phyloP scores from a whole-genome alignment of 2,888 invertebrate genomes.

The Plagodis pulveraria region DNA sequence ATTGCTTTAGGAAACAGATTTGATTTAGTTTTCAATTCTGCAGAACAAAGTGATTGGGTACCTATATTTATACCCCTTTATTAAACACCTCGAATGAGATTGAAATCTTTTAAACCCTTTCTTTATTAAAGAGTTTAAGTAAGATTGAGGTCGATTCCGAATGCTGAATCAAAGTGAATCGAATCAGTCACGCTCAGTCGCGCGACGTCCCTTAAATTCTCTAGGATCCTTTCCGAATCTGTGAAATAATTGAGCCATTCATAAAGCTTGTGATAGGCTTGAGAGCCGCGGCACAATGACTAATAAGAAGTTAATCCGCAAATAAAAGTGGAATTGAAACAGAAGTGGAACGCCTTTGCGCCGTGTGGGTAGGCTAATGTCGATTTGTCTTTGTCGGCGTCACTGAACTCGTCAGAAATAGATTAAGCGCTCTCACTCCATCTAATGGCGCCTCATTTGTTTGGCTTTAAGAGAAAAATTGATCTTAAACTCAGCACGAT shows the following conservation, averaged over 20 bases:
- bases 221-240: slow-evolving; percentile 62
- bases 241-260: slow-evolving; percentile 82
- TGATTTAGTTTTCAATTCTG: too few relatives aligned
- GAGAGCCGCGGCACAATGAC: slow-evolving; percentile 76
- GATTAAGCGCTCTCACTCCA: slow-evolving; percentile 85
- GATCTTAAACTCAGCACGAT: slow-evolving; percentile 79
- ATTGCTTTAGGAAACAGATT: too few relatives aligned
- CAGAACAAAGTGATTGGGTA: too few relatives aligned
- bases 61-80: too few relatives aligned
- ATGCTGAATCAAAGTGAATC: slow-evolving; percentile 40
- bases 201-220: slow-evolving; percentile 33
- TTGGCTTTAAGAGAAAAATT: slow-evolving; percentile 84
- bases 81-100: too few relatives aligned
- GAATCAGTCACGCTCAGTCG: slow-evolving; percentile 53
- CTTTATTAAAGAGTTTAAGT: slow-evolving; percentile 8
- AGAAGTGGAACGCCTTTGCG: slow-evolving; percentile 81
- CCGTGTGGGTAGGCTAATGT: slow-evolving; percentile 84
- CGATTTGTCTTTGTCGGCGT: slow-evolving; percentile 85
- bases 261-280: slow-evolving; percentile 80
- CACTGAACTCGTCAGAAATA: slow-evolving; percentile 86
- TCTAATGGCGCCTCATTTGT: slow-evolving; percentile 85
- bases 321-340: slow-evolving; percentile 85
- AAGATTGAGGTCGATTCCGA: slow-evolving; percentile 31
- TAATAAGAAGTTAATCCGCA: slow-evolving; percentile 85
- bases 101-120: too few relatives aligned